Evolutionary conservation across 1,140 invertebrate genomes (phyloP), one percentile per base, ranked within the genome.

Genomic region (Steinernema feltiae): DNA sequence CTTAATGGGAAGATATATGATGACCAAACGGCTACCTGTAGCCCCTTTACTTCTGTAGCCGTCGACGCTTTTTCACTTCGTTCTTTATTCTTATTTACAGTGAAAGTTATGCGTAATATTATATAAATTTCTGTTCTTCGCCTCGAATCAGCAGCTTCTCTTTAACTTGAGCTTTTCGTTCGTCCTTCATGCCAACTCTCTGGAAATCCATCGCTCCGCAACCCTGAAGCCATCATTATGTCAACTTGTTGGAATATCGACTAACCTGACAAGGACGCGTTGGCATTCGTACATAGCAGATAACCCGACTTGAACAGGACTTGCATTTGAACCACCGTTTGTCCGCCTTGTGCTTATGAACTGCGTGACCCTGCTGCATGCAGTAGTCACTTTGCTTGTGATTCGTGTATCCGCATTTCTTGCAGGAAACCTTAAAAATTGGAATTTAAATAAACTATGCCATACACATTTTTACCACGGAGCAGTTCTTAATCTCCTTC

Each of bases 341-440:
- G 24, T 63, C 53, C 15, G 53, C 53, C 53, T 63, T 63, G 53
- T 63, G 53, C 53, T 27, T 63, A 3, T 15, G 7, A 12, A 63
- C 53, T 3, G 53, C 53, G 53, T 63, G 53, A 7, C 12, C 12
- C 53, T 63, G 53, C 12, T 3, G 2, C 24, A 15, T 63, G 24
- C 53, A 63, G 53, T 63, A 63, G 24, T 63, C 53, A 27, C 53
- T 63, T 27, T 63, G 53, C 24, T 63, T 63, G 53, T 63, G 53
- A 27, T 27, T 63, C 24, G 53, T 63, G 53, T 63, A 63, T 3
- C 15, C 15, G 24, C 53, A 63, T 21, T 63, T 12, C 7, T 12
- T n/a, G 41, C 7, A 12, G 7, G 53, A 15, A 15, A 63, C 3
- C 24, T 15, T 63, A 3, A 63, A 63, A 27, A 27, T 15, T 21